Base-by-base conservation (phyloP, 1,140 invertebrate species). In the Riptortus pedestris region DNA sequence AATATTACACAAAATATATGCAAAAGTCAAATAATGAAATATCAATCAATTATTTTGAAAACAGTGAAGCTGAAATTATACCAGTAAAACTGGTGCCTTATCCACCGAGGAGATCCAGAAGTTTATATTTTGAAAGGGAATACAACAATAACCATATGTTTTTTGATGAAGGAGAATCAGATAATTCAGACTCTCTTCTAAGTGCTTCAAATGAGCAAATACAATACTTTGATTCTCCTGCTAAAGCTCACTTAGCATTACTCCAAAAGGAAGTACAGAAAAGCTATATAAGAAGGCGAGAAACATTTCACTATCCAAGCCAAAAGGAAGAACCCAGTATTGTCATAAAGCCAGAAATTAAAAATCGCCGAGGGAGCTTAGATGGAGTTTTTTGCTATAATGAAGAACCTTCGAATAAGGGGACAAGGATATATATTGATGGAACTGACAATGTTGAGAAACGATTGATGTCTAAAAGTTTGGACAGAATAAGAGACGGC, bases 401-500 rank as follows among this genome's bases (percentile, higher is more conserved):
- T 22, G 62, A 65, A 48, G 55, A 43, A 0, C 33, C 26, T 14
- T 29, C n/a, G 1, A 62, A 31, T 31, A 66, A 64, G 20, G 65
- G 68, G 28, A 69, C 68, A 11, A 69, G 61, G 28, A 65, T 69
- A 7, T 69, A 67, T 57, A 67, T 69, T 5, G 66, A 69, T 28
- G 52, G 59, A 51, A 51, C 55, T 28, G 47, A 66, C n/a, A 61
- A 66, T 66, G 70, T 7, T 69, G 67, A 24, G 57, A 77, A n/a
- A 79, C 78, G 75, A 20, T 26, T 55, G 26, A 76, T 85, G 57
- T 85, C 85, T 1, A 90, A 89, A 74, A 89, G 86, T 63, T 73
- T 89, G 29, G 87, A 90, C 65, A 79, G 85, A 58, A 84, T 90
- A 4, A 86, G 87, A 68, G 86, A 88, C 68, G 84, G 84, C 11